These are phyloP conservation scores for Aldrovandia affinis DNA, from an alignment of 2,797 vertebrate genomes.

Conservation along the genomic window DNA sequence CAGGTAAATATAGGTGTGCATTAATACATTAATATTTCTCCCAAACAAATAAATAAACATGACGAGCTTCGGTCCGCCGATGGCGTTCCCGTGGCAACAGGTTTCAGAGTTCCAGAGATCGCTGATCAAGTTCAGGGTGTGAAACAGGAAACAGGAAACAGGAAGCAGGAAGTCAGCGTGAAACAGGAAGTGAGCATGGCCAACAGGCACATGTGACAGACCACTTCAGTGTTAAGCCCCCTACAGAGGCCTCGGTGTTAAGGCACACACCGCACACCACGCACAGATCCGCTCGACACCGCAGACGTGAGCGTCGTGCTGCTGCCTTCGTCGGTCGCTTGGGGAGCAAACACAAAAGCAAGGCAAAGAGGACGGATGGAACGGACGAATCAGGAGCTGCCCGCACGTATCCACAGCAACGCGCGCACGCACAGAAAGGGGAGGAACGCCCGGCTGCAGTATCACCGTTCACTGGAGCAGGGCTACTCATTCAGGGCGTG, in stretches of 20 bases:
- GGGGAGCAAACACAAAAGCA: slow-evolving; percentile 74
- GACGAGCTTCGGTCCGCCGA: slow-evolving; percentile 19
- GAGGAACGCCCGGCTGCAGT: neutral
- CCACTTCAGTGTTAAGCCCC: slow-evolving; percentile 54
- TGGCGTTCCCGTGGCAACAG: slow-evolving; percentile 61
- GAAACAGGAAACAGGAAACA: slow-evolving; percentile 38
- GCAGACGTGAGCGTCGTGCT: slow-evolving; percentile 68
- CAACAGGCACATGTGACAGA: slow-evolving; percentile 77
- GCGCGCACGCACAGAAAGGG: neutral
- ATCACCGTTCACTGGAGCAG: slow-evolving; percentile 40
- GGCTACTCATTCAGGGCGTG: slow-evolving; percentile 74
- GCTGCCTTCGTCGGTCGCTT: slow-evolving; percentile 76
- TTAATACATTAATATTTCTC: slow-evolving; percentile 69
- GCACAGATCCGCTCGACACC: slow-evolving; percentile 72
- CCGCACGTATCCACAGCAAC: slow-evolving; percentile 60
- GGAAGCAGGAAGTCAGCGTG: neutral
- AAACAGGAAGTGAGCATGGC: slow-evolving; percentile 33
- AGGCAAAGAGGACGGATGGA: slow-evolving; percentile 52
- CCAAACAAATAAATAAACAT: slow-evolving; percentile 30
- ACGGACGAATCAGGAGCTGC: slow-evolving; percentile 72
- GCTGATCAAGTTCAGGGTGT: slow-evolving; percentile 71
- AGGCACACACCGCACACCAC: slow-evolving; percentile 73
- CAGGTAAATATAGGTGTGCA: slow-evolving; percentile 21
- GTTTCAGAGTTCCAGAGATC: slow-evolving; percentile 80
- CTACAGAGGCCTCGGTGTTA: slow-evolving; percentile 43